Base-by-base conservation (phyloP, 2,797 vertebrate genomes). In the Pagetopsis macropterus region DNA sequence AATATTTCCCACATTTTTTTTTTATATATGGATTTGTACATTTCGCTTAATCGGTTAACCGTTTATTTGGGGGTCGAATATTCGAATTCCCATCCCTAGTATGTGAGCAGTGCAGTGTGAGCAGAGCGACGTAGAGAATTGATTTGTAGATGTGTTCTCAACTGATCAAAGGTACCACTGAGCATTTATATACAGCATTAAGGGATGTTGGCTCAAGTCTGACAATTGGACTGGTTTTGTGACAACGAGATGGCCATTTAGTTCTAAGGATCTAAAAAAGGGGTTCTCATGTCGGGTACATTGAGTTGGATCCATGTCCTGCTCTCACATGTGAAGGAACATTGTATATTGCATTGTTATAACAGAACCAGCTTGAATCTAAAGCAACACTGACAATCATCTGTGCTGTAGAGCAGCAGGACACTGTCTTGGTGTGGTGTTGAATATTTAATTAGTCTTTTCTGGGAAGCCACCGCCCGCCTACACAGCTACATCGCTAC, bases 401-500 rank as follows among this genome's bases (percentile, higher is more conserved):
- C 51, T 70, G 73, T 51, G 51, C 57, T 50, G 54, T 48, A 1
- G 33, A 61, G 55, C 70, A 72, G 64, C 46, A 40, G 41, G 33
- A 37, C 33, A 13, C 49, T 17, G 61, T 69, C 63, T 49, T 45
- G 46, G 51, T 72, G 61, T 74, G 61, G 50, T 71, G 43, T 58
- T 83, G 48, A 83, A 79, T 83, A 79, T 72, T 79, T 70, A 76
- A 79, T 79, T 43, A 72, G 56, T 51, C 3, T 57, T 57, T 75
- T 70, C 66, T 61, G 56, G 71, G 61, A 75, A 56, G 50, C 59
- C 37, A 27, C 52, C 41, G 52, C 65, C 69, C 37, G 1, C 61
- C 46, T 43, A 61, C 57, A 44, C 67, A 58, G 65, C 52, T 56
- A 19, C n/a, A 16, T 43, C 45, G 54, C 52, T 50, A 58, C 43